These are phyloP conservation scores for Dasysyrphus tricinctus DNA, from an alignment of 2,888 invertebrate species.

Conservation along the genomic window DNA sequence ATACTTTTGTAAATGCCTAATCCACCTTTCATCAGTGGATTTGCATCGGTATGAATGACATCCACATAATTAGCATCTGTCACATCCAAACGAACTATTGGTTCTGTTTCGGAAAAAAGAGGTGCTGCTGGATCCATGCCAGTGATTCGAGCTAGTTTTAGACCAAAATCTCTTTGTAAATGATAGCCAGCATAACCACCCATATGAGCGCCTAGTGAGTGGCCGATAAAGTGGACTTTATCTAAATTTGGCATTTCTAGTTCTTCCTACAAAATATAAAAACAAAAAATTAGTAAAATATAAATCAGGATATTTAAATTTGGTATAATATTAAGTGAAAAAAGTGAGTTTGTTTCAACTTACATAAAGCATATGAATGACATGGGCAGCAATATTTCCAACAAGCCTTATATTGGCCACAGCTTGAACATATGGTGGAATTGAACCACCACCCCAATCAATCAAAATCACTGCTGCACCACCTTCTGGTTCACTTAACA, in stretches of 20 bases:
- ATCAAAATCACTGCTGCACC: slow-evolving; percentile 91
- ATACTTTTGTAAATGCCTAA: slow-evolving; percentile 92
- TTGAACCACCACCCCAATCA: slow-evolving; percentile 94
- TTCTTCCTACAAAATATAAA: slow-evolving; percentile 84
- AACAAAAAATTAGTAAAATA: background rate
- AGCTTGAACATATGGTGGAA: slow-evolving; percentile 95
- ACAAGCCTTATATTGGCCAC: slow-evolving; percentile 95
- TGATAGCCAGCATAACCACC: slow-evolving; percentile 93
- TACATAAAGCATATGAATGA: slow-evolving; percentile 86
- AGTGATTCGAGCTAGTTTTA: slow-evolving; percentile 91
- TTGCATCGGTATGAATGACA: slow-evolving; percentile 94
- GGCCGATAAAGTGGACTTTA: slow-evolving; percentile 93
- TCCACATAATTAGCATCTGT: slow-evolving; percentile 95
- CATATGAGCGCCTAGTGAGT: slow-evolving; percentile 93
- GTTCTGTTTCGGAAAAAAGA: slow-evolving; percentile 92
- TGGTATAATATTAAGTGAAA: background rate
- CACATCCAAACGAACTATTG: slow-evolving; percentile 92
- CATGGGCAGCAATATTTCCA: slow-evolving; percentile 92
- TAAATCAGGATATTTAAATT: background rate
- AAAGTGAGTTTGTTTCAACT: slow-evolving; percentile 77
- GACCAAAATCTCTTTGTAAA: slow-evolving; percentile 87
- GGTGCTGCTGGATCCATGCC: slow-evolving; percentile 97
- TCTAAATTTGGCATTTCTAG: slow-evolving; percentile 85
- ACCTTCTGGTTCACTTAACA: slow-evolving; percentile 86
- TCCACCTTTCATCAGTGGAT: slow-evolving; percentile 89